Evolutionary conservation across 2,113 vertebrate genomes (phyloP), one percentile per base, ranked within the genome.

Genomic region (Gobio gobio): DNA sequence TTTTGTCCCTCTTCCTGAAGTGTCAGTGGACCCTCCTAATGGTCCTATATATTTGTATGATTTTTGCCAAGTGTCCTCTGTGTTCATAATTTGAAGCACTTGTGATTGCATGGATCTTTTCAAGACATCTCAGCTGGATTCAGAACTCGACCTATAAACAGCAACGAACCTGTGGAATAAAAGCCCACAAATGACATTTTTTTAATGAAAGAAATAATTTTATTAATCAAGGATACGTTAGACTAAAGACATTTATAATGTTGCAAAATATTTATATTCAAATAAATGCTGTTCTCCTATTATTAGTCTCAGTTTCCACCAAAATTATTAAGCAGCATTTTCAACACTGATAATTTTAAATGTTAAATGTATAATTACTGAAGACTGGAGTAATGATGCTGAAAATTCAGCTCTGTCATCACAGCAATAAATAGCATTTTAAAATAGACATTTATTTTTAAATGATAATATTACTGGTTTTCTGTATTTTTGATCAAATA

Each of bases 111-210:
- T 18, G 45, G 29, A 26, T 56, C 45, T 58, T 51, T 10, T 89
- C 86, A 89, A 4, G 24, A 18, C 36, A 56, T 72, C 89, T 94
- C 87, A 5, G 93, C 92, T 70, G 96, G 97, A 89, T 96, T 96
- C 93, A 93, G 92, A 88, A 98, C 93, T 94, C 95, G 94, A 68
- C 97, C 96, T 91, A 96, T 95, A 79, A 97, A 97, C 85, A 97
- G 92, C 89, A 98, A 89, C 75, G 95, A 95, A 54, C 96, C 97
- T 98, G 94, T 66, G 87, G 79, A 86, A 29, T 49, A 58, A 78
- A 54, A 61, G 3, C 24, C 16, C 16, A 51, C 47, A 29, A 1
- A 47, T 51, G 1, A 10, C 20, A n/a, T 40, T 7, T 20, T 54
- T 18, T 56, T 56, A 20, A 40, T 56, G 54, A 56, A 56, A 51